Evolutionary conservation across 2,797 vertebrate genomes (phyloP).

Genomic region (Nannoperca obscura): DNA sequence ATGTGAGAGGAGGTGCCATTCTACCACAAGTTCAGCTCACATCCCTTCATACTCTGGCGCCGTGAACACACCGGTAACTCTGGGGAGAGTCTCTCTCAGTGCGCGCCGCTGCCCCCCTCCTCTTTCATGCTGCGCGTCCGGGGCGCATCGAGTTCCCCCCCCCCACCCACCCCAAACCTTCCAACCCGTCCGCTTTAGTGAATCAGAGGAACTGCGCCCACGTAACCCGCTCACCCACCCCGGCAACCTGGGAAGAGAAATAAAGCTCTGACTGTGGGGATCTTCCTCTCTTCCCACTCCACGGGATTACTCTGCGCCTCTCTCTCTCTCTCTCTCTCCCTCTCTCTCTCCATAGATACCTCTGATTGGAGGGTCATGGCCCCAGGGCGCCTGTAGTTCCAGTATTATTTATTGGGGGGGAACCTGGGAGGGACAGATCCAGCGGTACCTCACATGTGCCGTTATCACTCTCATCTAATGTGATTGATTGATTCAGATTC

Average conservation of each 20-base stretch:
- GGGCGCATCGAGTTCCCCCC: constrained; percentile 23
- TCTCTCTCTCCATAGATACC: constrained; percentile 25
- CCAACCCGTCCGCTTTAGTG: constrained; percentile 1
- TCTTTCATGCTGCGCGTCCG: constrained; percentile 50
- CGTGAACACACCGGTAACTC: constrained; percentile 29
- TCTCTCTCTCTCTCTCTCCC: constrained; percentile 2
- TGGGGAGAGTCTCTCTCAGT: constrained; percentile 29
- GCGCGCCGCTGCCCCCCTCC: constrained; percentile 44
- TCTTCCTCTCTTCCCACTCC: constrained; percentile 42
- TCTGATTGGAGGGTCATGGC: constrained; percentile 71
- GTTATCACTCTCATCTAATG: constrained; percentile 26
- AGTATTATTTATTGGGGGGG: constrained; percentile 49
- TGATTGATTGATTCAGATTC: constrained; percentile 1
- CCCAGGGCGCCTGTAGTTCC: constrained; percentile 68
- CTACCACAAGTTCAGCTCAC: constrained; percentile 67
- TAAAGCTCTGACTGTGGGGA: constrained; percentile 51
- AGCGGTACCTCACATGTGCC: constrained; percentile 16
- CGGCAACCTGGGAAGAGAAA: constrained; percentile 22
- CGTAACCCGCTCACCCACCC: constrained; percentile 23
- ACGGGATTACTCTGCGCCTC: constrained; percentile 59
- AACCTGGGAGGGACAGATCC: constrained; percentile 5
- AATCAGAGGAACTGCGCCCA: constrained; percentile 26
- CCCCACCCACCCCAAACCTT: not conserved
- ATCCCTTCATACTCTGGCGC: constrained; percentile 54
- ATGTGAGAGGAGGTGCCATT: constrained; percentile 70